Percentiles rank a stretch among this genome's conserved stretches.
These are phyloP conservation scores for Trogon melanurus DNA, from an alignment of 2,113 vertebrate species.

Conservation along the genomic window DNA sequence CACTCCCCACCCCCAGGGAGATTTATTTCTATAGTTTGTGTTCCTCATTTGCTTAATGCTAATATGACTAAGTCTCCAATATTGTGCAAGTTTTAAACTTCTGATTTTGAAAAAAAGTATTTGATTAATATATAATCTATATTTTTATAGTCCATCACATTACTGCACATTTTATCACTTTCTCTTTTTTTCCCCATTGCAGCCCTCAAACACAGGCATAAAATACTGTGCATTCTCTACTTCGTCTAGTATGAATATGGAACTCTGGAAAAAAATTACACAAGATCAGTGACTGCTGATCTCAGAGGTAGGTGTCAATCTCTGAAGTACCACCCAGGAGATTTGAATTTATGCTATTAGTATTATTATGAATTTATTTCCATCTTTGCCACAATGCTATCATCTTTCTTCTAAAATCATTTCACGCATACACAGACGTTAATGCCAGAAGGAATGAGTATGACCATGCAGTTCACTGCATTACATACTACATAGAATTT, in stretches of 20 bases:
- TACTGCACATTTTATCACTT: background rate
- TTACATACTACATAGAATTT: background rate
- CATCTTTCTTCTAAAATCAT: background rate
- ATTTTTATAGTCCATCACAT: background rate
- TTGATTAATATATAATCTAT: background rate
- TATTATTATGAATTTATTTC: background rate
- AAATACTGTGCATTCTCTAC: background rate
- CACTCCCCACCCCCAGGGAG: fast-evolving
- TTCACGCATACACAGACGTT: background rate
- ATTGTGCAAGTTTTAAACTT: background rate
- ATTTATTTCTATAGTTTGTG: background rate
- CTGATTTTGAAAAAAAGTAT: background rate
- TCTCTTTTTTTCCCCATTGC: background rate
- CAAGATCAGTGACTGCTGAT: background rate
- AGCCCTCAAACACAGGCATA: background rate
- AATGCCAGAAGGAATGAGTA: background rate
- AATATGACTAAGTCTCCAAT: background rate
- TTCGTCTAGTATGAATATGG: background rate
- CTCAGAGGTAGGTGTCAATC: background rate
- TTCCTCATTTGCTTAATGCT: background rate
- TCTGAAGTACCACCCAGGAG: background rate
- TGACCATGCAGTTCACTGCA: background rate
- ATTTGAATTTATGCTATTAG: background rate
- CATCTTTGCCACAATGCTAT: background rate
- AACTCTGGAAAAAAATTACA: background rate